Percentiles rank a stretch among this genome's conserved stretches.
phyloP scores from a whole-genome alignment of 2,113 vertebrate species.

The Paratilapia polleni region DNA sequence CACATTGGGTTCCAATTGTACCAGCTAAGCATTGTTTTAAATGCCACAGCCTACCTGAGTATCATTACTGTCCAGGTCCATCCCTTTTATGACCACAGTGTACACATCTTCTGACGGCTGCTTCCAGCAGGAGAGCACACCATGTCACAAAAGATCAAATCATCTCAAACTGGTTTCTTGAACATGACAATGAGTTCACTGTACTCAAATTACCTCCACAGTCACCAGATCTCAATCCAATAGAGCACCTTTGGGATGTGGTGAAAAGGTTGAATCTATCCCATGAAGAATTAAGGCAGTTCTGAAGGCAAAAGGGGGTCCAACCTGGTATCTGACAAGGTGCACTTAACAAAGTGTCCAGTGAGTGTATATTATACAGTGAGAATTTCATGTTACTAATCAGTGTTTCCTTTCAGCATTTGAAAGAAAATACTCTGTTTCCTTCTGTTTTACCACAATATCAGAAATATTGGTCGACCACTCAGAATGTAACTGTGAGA shows the following conservation, averaged over 20 bases:
- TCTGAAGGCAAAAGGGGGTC: not conserved
- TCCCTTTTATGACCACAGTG: not conserved
- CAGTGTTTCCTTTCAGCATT: not conserved
- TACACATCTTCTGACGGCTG: not conserved
- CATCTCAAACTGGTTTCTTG: not conserved
- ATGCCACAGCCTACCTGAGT: not conserved
- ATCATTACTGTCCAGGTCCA: too few species aligned
- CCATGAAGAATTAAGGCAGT: not conserved
- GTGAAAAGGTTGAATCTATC: not conserved
- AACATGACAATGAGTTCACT: not conserved
- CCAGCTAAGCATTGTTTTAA: not conserved
- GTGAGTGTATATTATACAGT: not conserved
- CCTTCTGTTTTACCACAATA: not conserved
- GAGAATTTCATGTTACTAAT: not conserved
- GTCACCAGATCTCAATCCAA: not conserved
- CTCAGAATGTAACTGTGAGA: not conserved
- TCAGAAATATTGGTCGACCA: not conserved
- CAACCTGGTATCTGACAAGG: not conserved
- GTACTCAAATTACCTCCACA: not conserved
- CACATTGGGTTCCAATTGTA: accelerated
- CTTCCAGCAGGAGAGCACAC: not conserved
- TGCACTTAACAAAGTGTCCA: not conserved
- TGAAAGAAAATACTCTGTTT: not conserved
- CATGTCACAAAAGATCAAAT: not conserved
- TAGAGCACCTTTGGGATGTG: not conserved